Conservation (phyloP, 2,797 vertebrate genomes). For the Denticeps clupeoides region DNA sequence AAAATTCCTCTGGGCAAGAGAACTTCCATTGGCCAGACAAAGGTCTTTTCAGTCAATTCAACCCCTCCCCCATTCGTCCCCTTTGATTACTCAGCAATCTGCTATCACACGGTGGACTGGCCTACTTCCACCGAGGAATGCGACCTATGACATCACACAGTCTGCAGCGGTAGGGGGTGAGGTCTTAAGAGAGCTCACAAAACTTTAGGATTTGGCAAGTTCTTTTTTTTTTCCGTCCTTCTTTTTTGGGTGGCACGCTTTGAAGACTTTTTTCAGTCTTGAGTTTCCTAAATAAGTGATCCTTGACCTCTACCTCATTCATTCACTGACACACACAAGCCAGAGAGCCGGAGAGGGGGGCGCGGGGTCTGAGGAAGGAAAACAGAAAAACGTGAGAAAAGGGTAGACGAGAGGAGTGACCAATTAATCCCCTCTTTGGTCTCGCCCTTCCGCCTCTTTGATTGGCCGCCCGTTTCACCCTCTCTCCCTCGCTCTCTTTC, state of each 20-base stretch:
- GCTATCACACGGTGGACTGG: conserved; percentile 54
- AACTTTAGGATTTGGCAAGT: conserved; percentile 20
- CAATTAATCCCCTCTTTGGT: conserved; percentile 61
- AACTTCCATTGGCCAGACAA: conserved; percentile 50
- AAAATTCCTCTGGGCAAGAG: too few relatives aligned
- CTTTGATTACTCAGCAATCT: conserved; percentile 66
- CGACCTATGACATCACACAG: conserved; percentile 65
- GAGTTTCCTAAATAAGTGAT: conserved; percentile 35
- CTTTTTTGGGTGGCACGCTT: conserved; percentile 45
- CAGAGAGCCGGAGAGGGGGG: conserved; percentile 11
- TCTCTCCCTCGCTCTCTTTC: conserved; percentile 31
- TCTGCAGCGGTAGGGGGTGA: conserved; percentile 53
- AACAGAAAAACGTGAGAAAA: conserved; percentile 19
- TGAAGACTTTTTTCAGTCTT: conserved; percentile 35
- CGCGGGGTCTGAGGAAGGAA: conserved; percentile 8
- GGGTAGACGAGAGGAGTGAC: conserved; percentile 47
- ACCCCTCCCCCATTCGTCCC: conserved; percentile 36
- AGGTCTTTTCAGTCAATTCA: conserved; percentile 47
- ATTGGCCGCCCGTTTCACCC: conserved; percentile 12
- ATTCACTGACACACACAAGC: conserved; percentile 30
- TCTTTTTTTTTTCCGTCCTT: conserved; percentile 16
- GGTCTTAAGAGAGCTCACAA: conserved; percentile 44
- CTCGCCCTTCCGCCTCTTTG: conserved; percentile 30
- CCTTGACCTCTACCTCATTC: conserved; percentile 24
- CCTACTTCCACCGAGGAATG: conserved; percentile 63